Conservation (phyloP, 2,888 invertebrate genomes). For the Heliconius ethilla region DNA sequence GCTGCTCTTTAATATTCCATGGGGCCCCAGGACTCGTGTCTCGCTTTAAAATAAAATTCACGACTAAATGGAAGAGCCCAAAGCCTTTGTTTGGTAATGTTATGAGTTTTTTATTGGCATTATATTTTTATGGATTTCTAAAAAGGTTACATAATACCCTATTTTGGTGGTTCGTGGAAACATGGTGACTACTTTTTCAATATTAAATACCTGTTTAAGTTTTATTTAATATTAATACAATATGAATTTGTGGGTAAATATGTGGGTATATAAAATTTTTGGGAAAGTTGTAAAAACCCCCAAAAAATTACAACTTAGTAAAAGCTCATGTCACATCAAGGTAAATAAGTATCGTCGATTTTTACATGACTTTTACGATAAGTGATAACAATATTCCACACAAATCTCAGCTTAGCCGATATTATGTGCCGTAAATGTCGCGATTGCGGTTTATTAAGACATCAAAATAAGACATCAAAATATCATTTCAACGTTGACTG, state of each 20-base stretch:
- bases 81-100: constrained; percentile 54
- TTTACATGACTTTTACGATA: constrained; percentile 38
- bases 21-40: constrained; percentile 46
- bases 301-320: constrained; percentile 19
- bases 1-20: constrained; percentile 52
- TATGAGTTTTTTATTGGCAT: constrained; percentile 43
- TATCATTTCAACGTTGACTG: constrained; percentile 33
- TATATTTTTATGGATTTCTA: constrained; percentile 38
- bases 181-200: neutral
- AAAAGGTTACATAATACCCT: constrained; percentile 23
- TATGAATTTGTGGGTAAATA: too few relatives aligned
- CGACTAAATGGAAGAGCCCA: constrained; percentile 47
- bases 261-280: neutral
- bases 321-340: constrained; percentile 28
- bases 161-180: constrained; percentile 26
- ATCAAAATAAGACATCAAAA: constrained; percentile 44
- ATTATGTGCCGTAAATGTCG: constrained; percentile 44
- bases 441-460: constrained; percentile 45
- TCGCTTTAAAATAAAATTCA: constrained; percentile 52
- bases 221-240: too few relatives aligned
- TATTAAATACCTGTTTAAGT: neutral
- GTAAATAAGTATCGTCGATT: constrained; percentile 33
- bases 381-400: constrained; percentile 35
- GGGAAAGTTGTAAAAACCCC: neutral
- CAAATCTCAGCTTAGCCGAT: constrained; percentile 37